These are phyloP conservation scores for Phymanthus crucifer DNA, from an alignment of 92 coral and sea anemone genomes.

Conservation along the genomic window DNA sequence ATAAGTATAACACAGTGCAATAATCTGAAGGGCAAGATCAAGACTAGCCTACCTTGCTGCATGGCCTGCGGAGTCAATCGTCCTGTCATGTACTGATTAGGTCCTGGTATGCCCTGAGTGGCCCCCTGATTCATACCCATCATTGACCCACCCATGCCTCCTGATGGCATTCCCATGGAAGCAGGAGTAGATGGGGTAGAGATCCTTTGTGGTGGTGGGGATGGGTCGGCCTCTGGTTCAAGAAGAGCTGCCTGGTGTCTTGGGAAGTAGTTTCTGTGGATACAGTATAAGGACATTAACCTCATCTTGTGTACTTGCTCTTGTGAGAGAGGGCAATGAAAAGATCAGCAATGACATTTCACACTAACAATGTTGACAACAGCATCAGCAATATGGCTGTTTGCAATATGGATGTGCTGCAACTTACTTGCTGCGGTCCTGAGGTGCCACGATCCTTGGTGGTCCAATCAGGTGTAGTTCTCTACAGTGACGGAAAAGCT, in stretches of 20 bases:
- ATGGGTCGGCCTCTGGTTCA: slow-evolving; percentile 54
- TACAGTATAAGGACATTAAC: too few species aligned
- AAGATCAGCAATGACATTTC: neutral
- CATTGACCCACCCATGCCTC: slow-evolving; percentile 47
- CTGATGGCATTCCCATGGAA: slow-evolving; percentile 40
- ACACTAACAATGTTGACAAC: neutral
- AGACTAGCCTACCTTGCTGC: slow-evolving; percentile 73
- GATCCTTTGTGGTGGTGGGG: slow-evolving; percentile 56
- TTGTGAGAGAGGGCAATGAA: neutral
- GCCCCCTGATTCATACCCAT: slow-evolving; percentile 58
- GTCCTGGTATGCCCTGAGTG: slow-evolving; percentile 39
- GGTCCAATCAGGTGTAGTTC: slow-evolving; percentile 93
- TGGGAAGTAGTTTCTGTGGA: slow-evolving; percentile 88
- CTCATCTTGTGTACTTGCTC: neutral
- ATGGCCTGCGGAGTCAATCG: slow-evolving; percentile 75
- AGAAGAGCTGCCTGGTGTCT: slow-evolving; percentile 82
- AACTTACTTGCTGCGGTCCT: slow-evolving; percentile 93
- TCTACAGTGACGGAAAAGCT: slow-evolving; percentile 94
- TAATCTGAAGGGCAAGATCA: too few species aligned
- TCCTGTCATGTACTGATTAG: slow-evolving; percentile 64
- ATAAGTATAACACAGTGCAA: neutral
- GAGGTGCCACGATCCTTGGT: slow-evolving; percentile 79
- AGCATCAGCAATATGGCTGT: neutral
- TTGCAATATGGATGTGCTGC: neutral
- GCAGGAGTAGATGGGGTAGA: slow-evolving; percentile 47